Evolutionary conservation across 2,888 invertebrate species (phyloP).

Genomic region (Trileptium ribeirensis): DNA sequence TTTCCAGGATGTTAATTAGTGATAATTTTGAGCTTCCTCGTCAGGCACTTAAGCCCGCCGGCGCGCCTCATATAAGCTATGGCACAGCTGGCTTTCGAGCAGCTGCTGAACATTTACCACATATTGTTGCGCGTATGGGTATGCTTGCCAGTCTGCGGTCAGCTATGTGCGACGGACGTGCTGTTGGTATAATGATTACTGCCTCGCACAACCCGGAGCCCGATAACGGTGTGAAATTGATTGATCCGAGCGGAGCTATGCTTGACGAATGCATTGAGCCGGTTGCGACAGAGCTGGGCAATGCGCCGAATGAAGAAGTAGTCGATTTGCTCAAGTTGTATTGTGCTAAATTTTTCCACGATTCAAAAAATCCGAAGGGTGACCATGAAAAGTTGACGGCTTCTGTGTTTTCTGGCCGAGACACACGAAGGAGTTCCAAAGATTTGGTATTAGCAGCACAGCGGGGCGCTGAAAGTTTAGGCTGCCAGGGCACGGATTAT

Average conservation of each 20-base stretch:
- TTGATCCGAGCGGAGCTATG: conserved; percentile 96
- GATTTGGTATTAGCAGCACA: conserved; percentile 36
- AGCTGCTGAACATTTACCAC: conserved; percentile 71
- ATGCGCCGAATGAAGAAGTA: conserved; percentile 59
- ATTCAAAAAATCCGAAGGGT: not conserved
- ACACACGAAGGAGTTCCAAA: conserved; percentile 38
- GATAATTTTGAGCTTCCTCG: not conserved
- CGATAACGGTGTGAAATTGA: conserved; percentile 91
- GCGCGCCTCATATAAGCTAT: conserved; percentile 47
- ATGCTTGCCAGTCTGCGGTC: conserved; percentile 81
- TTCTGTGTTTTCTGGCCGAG: conserved; percentile 35
- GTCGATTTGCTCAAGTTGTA: not conserved
- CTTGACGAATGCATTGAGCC: conserved; percentile 82
- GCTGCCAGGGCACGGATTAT: not conserved
- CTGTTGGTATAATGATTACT: conserved; percentile 94
- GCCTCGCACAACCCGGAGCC: conserved; percentile 94
- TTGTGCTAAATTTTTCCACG: no score
- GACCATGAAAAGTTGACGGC: not conserved
- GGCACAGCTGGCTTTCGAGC: conserved; percentile 58
- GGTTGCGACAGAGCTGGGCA: conserved; percentile 76
- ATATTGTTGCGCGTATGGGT: conserved; percentile 90
- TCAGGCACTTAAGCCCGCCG: not conserved
- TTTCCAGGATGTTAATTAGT: no score
- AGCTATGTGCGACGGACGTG: conserved; percentile 66
- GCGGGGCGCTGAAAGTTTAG: conserved; percentile 29